Base-by-base conservation (phyloP, 2,113 vertebrate species). In the Ophthalmolycus amberensis region DNA sequence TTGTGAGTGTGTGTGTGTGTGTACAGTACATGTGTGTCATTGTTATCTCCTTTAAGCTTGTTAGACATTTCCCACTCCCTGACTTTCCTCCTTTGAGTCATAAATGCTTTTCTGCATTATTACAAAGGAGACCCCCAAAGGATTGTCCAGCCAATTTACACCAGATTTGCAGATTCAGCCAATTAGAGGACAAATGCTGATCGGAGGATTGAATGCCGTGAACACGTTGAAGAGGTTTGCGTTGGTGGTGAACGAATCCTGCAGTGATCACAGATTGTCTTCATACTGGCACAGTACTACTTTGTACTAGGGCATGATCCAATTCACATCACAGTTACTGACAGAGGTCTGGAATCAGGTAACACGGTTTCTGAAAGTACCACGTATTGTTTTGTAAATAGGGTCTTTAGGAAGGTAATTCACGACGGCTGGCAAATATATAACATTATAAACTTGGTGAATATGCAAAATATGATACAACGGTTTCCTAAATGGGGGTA, bases 81-180 rank as follows among this genome's bases (percentile, higher is more conserved):
- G 25, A 60, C 46, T 59, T 5, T 16, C 71, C 40, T 16, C 27
- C 69, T 84, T 65, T 22, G 25, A 52, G 68, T 22, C 70, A 18
- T 71, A 70, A 79, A 54, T 80, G 68, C 46, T 29, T 54, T 79
- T 74, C 56, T 68, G 48, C 0, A 20, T 83, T 80, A 83, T 90
- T 83, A 50, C 74, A 59, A 70, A 9, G 9, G 84, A 85, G 77
- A 66, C 73, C 65, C 65, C 76, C n/a, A 69, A 2, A 56, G 62
- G 82, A 79, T 82, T 82, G 75, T 63, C 10, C 22, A 58, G 58
- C 48, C 69, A 72, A 48, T 84, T 85, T 79, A 67, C 59, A 75
- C 32, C 70, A 48, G 67, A 79, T 85, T 82, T 87, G 54, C 54
- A 1, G 44, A 83, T 84, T 79, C 71, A 79, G 71, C 68, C 64